Percentiles rank a stretch among this genome's conserved stretches.
Conservation (phyloP, 2,797 vertebrate genomes). For the Periophthalmus magnuspinnatus region DNA sequence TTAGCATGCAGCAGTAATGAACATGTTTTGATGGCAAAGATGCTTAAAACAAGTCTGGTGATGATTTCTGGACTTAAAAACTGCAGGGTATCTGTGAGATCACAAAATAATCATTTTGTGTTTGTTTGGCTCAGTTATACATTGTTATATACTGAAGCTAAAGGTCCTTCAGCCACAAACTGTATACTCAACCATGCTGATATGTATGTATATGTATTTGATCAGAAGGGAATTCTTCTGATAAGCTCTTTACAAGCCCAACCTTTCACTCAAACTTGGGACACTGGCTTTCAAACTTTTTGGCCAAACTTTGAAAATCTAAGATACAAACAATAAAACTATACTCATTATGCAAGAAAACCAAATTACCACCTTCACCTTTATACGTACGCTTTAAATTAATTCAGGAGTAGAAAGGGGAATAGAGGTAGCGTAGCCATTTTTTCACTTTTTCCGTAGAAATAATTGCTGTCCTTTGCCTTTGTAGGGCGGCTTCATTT, state of each 20-base stretch:
- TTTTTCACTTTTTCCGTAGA: slow-evolving; percentile 34
- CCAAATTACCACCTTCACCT: slow-evolving; percentile 31
- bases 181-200: no score
- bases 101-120: no score
- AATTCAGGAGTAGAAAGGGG: slow-evolving; percentile 32
- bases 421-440: slow-evolving; percentile 11
- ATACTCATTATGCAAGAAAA: slow-evolving; percentile 28
- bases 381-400: slow-evolving; percentile 35
- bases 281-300: background rate
- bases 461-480: slow-evolving; percentile 70
- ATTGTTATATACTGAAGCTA: background rate
- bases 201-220: no score
- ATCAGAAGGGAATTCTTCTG: no score
- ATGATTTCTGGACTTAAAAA: no score
- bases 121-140: no score
- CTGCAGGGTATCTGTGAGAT: no score
- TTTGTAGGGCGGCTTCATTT: slow-evolving; percentile 74
- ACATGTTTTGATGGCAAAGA: no score
- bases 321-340: slow-evolving; percentile 8
- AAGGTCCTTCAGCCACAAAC: background rate
- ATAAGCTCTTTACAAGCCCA: no score
- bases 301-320: background rate
- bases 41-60: no score
- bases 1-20: no score
- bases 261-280: background rate